Evolutionary conservation across 2,113 vertebrate genomes (phyloP).

Genomic region (Malurus alboscapulatus): DNA sequence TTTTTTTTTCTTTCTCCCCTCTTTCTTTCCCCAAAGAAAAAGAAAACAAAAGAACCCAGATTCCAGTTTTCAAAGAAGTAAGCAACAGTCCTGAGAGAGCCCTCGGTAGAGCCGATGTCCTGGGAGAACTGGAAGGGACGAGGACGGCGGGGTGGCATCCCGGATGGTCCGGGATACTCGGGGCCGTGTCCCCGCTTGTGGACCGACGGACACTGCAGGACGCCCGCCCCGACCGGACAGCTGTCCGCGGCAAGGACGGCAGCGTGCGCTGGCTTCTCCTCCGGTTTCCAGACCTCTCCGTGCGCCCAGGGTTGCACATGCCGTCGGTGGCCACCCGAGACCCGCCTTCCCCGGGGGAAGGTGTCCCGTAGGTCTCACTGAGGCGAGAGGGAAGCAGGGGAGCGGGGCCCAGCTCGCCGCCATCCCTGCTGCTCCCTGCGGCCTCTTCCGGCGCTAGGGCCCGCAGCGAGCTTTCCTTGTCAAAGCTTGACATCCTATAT

Average conservation of each 20-base stretch:
- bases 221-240: not conserved
- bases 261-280: not conserved
- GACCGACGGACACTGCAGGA: not conserved
- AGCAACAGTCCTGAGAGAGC: not conserved
- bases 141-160: not conserved
- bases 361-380: not conserved
- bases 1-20: rapidly evolving
- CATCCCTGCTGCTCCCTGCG: not conserved
- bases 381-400: too few species aligned
- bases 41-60: not conserved
- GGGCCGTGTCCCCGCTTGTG: not conserved
- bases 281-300: not conserved
- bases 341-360: not conserved
- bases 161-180: not conserved
- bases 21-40: not conserved
- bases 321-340: not conserved
- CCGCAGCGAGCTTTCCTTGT: not conserved
- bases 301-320: not conserved
- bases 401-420: not conserved
- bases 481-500: too few species aligned
- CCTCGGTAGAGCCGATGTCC: not conserved
- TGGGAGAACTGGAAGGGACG: not conserved
- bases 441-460: not conserved
- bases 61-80: not conserved
- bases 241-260: not conserved